Evolutionary conservation across 2,888 invertebrate genomes (phyloP).

Genomic region (Eucriotettix oculatus): DNA sequence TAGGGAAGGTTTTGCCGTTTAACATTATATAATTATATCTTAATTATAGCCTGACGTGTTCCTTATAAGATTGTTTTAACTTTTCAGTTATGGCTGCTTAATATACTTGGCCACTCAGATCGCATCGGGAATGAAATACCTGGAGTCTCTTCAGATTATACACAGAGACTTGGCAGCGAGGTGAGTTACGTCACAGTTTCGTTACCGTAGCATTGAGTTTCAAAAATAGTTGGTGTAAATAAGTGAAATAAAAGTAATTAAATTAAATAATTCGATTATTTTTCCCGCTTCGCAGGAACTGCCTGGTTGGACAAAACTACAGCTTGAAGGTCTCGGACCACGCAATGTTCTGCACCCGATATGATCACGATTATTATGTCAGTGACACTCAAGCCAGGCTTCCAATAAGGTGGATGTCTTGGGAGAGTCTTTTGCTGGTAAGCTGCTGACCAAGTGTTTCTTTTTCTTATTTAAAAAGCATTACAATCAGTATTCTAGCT

Average conservation of each 20-base stretch:
- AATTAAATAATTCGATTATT: neutral
- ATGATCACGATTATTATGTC: slow-evolving; percentile 66
- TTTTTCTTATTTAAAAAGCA: too few species aligned
- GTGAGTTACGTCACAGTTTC: slow-evolving; percentile 25
- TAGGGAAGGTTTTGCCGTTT: too few species aligned
- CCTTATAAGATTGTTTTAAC: too few species aligned
- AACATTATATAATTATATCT: too few species aligned
- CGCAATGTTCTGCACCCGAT: slow-evolving; percentile 68
- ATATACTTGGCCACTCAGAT: slow-evolving; percentile 78
- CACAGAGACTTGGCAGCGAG: slow-evolving; percentile 79
- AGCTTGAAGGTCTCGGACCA: slow-evolving; percentile 70
- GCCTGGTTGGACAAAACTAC: slow-evolving; percentile 66
- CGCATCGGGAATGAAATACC: slow-evolving; percentile 84
- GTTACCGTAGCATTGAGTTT: too few species aligned
- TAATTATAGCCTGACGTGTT: too few species aligned
- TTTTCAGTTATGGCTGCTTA: slow-evolving; percentile 61
- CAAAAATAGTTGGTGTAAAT: too few species aligned
- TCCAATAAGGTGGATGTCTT: slow-evolving; percentile 87
- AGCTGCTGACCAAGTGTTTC: slow-evolving; percentile 18
- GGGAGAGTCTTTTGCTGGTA: slow-evolving; percentile 73
- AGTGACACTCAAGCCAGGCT: slow-evolving; percentile 65
- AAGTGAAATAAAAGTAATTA: neutral
- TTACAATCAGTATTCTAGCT: too few species aligned
- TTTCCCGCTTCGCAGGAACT: slow-evolving; percentile 45
- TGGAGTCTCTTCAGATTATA: slow-evolving; percentile 76